A percentile compares a stretch with the other conserved stretches of the same genome.
These are phyloP conservation scores for Takifugu rubripes DNA, from an alignment of 2,797 vertebrate genomes.

Conservation along the genomic window DNA sequence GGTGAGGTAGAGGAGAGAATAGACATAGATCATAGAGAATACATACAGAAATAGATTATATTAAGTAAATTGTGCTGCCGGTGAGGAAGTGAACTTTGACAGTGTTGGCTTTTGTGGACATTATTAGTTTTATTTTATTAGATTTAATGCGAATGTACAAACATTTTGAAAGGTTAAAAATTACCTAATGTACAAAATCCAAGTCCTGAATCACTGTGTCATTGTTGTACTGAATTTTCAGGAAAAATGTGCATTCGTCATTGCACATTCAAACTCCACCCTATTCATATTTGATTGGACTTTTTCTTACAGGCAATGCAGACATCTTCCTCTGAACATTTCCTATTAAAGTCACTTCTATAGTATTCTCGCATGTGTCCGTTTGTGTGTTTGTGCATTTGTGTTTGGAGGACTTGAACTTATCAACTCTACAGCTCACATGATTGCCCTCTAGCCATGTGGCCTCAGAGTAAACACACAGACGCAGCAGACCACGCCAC, in stretches of 20 bases:
- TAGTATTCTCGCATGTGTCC: not conserved
- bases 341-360: slow-evolving; percentile 56
- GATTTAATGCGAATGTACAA: no score
- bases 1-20: no score
- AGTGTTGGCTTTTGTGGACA: no score
- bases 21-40: no score
- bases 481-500: slow-evolving; percentile 27
- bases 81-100: no score
- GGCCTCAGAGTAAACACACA: slow-evolving; percentile 38
- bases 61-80: no score
- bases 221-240: no score
- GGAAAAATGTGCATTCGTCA: slow-evolving; percentile 1
- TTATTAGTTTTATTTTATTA: no score
- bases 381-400: slow-evolving; percentile 12
- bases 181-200: no score
- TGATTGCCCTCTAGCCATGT: slow-evolving; percentile 63
- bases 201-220: no score
- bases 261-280: slow-evolving; percentile 8
- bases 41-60: no score
- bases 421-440: slow-evolving; percentile 60
- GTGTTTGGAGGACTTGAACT: slow-evolving; percentile 54
- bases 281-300: slow-evolving; percentile 38
- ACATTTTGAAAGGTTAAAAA: no score
- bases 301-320: slow-evolving; percentile 35
- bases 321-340: slow-evolving; percentile 49